Percentiles rank a stretch among this genome's conserved stretches.
These are phyloP conservation scores for Cremastinae sp. DNA, from an alignment of 2,888 invertebrate genomes.

Conservation along the genomic window DNA sequence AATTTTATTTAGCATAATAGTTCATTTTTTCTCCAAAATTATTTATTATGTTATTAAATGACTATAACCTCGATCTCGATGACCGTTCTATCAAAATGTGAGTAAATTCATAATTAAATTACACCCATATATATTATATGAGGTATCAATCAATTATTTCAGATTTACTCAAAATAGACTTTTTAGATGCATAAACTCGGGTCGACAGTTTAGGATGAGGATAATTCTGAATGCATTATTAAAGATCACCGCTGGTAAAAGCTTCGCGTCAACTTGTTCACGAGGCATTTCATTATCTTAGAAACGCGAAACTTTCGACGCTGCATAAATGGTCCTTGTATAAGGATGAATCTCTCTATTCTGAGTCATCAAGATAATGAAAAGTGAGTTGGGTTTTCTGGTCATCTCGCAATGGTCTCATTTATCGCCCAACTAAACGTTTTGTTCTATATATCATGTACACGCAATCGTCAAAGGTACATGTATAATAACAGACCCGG, in stretches of 20 bases:
- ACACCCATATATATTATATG: no score
- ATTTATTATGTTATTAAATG: no score
- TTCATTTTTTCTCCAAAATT: slow-evolving; percentile 28
- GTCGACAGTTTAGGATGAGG: no score
- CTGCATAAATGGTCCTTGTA: slow-evolving; percentile 3
- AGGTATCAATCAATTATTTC: no score
- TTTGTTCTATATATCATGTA: slow-evolving; percentile 21
- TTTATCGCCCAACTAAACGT: slow-evolving; percentile 17
- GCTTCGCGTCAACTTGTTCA: slow-evolving; percentile 58
- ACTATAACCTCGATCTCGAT: no score
- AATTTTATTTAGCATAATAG: no score
- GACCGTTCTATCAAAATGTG: no score
- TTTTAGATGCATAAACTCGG: no score
- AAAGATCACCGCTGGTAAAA: slow-evolving; percentile 33
- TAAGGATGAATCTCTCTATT: slow-evolving; percentile 28
- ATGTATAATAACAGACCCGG: neutral
- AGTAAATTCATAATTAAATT: no score
- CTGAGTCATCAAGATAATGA: slow-evolving; percentile 6
- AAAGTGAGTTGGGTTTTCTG: slow-evolving; percentile 51
- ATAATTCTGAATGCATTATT: no score
- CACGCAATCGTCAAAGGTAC: no score
- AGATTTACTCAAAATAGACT: no score
- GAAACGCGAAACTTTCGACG: slow-evolving; percentile 8
- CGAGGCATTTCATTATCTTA: slow-evolving; percentile 50
- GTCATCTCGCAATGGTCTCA: slow-evolving; percentile 48